These are phyloP conservation scores for Alitta virens DNA, from an alignment of 2,888 invertebrate species.

Conservation along the genomic window DNA sequence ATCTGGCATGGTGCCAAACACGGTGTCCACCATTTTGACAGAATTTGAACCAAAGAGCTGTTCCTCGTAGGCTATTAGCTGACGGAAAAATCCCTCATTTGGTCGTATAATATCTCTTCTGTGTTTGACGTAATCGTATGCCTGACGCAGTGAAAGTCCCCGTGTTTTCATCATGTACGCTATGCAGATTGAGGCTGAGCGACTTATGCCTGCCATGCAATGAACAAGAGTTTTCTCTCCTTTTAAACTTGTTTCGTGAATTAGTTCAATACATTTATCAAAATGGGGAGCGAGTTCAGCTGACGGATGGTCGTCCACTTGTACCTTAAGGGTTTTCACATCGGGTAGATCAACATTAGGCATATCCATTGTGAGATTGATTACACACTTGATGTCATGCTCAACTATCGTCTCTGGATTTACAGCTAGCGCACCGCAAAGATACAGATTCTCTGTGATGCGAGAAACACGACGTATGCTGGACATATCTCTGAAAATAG, in stretches of 20 bases:
- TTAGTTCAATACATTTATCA: constrained; percentile 71
- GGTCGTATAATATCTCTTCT: constrained; percentile 79
- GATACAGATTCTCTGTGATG: constrained; percentile 71
- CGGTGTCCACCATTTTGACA: constrained; percentile 73
- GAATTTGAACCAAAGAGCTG: constrained; percentile 65
- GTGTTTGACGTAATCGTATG: constrained; percentile 74
- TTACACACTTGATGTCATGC: constrained; percentile 72
- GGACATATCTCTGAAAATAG: too few relatives aligned
- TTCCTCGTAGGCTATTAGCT: constrained; percentile 81
- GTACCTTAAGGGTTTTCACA: constrained; percentile 68
- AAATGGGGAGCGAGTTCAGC: constrained; percentile 74
- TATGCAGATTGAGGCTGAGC: constrained; percentile 80
- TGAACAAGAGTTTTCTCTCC: constrained; percentile 79
- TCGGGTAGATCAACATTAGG: constrained; percentile 61
- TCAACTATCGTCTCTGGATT: constrained; percentile 69
- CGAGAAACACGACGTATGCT: constrained; percentile 60
- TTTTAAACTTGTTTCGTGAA: constrained; percentile 66
- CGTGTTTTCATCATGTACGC: constrained; percentile 88
- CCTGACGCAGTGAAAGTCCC: constrained; percentile 74
- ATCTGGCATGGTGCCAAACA: constrained; percentile 51
- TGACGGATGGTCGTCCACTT: constrained; percentile 72
- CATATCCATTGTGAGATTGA: constrained; percentile 81
- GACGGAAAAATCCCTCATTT: constrained; percentile 86
- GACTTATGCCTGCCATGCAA: constrained; percentile 86
- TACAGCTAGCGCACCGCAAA: constrained; percentile 77